These are phyloP conservation scores for Chaenodraco wilsoni DNA, from an alignment of 2,797 vertebrate genomes.

Conservation along the genomic window DNA sequence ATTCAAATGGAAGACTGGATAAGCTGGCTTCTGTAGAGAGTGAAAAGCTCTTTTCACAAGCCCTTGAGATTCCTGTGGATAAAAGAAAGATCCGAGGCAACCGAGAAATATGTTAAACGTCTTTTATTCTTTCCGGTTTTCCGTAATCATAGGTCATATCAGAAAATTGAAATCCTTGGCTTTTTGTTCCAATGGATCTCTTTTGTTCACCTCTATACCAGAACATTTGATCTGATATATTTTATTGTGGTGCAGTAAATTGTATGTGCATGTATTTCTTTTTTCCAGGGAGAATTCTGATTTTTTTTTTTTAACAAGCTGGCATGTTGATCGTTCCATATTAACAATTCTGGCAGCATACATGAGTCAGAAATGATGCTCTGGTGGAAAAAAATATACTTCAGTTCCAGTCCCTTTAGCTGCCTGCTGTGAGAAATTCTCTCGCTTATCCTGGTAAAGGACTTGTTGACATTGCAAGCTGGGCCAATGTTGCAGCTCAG, in stretches of 20 bases:
- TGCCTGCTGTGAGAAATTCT: conserved; percentile 41
- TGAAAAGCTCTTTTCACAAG: conserved; percentile 35
- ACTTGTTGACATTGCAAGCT: conserved; percentile 52
- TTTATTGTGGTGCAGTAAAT: neutral
- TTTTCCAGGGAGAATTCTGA: neutral
- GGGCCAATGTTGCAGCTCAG: conserved; percentile 38
- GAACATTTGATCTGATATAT: conserved; percentile 20
- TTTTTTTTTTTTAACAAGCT: neutral
- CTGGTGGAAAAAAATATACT: neutral
- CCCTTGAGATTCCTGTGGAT: conserved; percentile 35
- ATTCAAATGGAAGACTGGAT: conserved; percentile 31
- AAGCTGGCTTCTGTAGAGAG: neutral
- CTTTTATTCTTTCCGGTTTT: conserved; percentile 24
- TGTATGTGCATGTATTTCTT: neutral
- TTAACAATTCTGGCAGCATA: conserved; percentile 22
- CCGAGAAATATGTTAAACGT: conserved; percentile 21
- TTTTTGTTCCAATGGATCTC: conserved; percentile 26
- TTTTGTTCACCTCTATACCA: conserved; percentile 23
- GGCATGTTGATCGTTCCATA: neutral
- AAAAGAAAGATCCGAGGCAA: conserved; percentile 24
- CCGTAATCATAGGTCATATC: conserved; percentile 30
- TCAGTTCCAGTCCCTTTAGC: conserved; percentile 13
- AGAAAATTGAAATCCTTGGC: conserved; percentile 16
- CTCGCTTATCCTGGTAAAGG: conserved; percentile 45
- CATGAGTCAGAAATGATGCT: conserved; percentile 19